Evolutionary conservation across 2,888 invertebrate genomes (phyloP), one percentile per base, ranked within the genome.

Genomic region (Ditylenchus weischeri): DNA sequence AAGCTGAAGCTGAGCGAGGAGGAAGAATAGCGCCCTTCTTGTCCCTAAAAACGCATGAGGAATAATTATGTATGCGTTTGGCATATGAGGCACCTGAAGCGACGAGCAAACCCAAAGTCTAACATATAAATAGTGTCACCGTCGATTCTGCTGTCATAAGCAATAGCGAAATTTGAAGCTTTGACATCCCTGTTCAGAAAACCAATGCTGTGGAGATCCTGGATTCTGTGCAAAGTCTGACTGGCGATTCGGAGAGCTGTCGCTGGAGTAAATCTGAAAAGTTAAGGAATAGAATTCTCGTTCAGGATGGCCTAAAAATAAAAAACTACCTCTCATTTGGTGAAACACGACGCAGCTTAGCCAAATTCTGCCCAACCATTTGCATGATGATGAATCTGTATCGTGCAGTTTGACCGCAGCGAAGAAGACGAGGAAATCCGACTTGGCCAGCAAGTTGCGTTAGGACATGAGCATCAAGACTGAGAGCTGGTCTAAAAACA

Each of bases 101-200:
- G 78, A n/a, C 78, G 57, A 23, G 79, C 76, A 61, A 79, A 78
- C 21, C 79, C 79, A 65, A 78, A 79, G 70, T 79, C 79, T 18
- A 79, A 72, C 74, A 79, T 79, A 68, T 75, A 79, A 51, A 79
- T 38, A 6, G 38, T 72, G 21, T 67, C 72, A 11, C 43, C 38
- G 29, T 71, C 71, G 36, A 73, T 62, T 4, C 70, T 6, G 38
- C 38, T 62, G 1, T 71, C 78, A 1, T 72, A 65, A 15, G 78
- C 79, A 48, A 78, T 76, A 11, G 78, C 78, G 63, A 79, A 78
- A 59, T 79, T 79, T 0, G 78, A 77, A 7, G 79, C 77, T 68
- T 79, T 79, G 54, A 79, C 74, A 63, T 79, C 79, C 10, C 77
- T 65, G 60, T 73, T 75, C 50, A 78, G 36, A 64, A 65, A 71